phyloP scores from a whole-genome alignment of 2,113 vertebrate species.

The Silurus asotus region DNA sequence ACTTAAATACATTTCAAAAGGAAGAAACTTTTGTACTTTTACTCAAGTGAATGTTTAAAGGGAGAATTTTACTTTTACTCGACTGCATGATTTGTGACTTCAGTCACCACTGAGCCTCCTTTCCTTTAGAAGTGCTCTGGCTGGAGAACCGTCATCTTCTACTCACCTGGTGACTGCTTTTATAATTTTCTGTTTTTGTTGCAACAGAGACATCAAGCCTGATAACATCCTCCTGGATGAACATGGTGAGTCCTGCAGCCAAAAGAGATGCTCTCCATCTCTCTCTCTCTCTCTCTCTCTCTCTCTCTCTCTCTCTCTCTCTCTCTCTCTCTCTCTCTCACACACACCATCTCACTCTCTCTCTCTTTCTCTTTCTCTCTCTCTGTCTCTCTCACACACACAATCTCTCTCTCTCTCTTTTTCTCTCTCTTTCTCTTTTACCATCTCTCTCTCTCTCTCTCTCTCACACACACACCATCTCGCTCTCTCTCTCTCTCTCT shows the following conservation, averaged over 20 bases:
- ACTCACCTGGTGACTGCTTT: conserved; percentile 10
- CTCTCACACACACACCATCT: too few relatives aligned
- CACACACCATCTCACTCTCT: too few relatives aligned
- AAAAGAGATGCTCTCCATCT: background rate
- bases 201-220: conserved; percentile 93
- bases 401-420: background rate
- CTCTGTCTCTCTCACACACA: background rate
- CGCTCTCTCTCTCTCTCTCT: background rate
- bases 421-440: conserved; percentile 5
- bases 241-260: conserved; percentile 78
- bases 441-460: background rate
- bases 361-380: background rate
- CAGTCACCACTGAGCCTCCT: background rate
- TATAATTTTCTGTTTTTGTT: conserved; percentile 38
- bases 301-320: background rate
- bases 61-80: too few relatives aligned
- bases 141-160: background rate
- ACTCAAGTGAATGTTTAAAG: too few relatives aligned
- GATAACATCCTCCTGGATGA: conserved; percentile 99
- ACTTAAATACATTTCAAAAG: too few relatives aligned
- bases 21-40: too few relatives aligned
- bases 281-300: background rate
- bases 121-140: background rate
- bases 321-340: background rate
- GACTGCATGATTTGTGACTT: too few relatives aligned